phyloP scores from a whole-genome alignment of 2,888 invertebrate genomes.

The Alsophila aescularia region DNA sequence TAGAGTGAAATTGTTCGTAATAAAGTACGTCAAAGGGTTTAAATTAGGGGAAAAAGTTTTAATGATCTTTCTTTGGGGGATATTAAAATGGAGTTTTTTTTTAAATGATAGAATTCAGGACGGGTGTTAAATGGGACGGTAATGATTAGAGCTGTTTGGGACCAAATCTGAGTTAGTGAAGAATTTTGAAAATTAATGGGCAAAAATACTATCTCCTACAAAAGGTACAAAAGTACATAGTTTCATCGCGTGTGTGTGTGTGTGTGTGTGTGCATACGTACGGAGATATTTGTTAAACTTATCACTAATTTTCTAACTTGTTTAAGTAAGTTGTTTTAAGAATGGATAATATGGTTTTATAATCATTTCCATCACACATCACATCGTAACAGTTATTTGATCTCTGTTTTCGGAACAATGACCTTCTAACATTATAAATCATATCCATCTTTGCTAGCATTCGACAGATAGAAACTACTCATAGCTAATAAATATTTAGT shows the following conservation, averaged over 20 bases:
- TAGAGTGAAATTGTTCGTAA: slow-evolving; percentile 42
- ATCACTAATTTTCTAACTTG: too few relatives aligned
- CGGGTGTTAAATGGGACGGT: slow-evolving; percentile 35
- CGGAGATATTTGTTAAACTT: too few relatives aligned
- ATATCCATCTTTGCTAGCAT: background rate
- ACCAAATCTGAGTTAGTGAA: slow-evolving; percentile 1
- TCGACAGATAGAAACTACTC: slow-evolving; percentile 2
- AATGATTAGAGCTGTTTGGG: slow-evolving; percentile 18
- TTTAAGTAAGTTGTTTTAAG: too few relatives aligned
- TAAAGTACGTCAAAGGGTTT: slow-evolving; percentile 41
- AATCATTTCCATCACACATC: too few relatives aligned
- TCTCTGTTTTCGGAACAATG: too few relatives aligned
- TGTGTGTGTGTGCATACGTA: too few relatives aligned
- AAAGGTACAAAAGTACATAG: too few relatives aligned
- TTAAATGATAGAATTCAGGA: slow-evolving; percentile 33
- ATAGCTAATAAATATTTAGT: slow-evolving; percentile 33
- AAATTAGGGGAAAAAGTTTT: slow-evolving; percentile 41
- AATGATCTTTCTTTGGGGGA: slow-evolving; percentile 36
- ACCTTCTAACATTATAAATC: too few relatives aligned
- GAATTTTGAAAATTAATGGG: background rate
- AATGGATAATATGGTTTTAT: too few relatives aligned
- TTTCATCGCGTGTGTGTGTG: too few relatives aligned
- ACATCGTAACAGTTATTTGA: too few relatives aligned
- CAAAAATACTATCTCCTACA: too few relatives aligned
- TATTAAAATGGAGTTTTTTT: slow-evolving; percentile 38